Evolutionary conservation across 2,888 invertebrate genomes (phyloP).

Genomic region (Flexamia atlantica): DNA sequence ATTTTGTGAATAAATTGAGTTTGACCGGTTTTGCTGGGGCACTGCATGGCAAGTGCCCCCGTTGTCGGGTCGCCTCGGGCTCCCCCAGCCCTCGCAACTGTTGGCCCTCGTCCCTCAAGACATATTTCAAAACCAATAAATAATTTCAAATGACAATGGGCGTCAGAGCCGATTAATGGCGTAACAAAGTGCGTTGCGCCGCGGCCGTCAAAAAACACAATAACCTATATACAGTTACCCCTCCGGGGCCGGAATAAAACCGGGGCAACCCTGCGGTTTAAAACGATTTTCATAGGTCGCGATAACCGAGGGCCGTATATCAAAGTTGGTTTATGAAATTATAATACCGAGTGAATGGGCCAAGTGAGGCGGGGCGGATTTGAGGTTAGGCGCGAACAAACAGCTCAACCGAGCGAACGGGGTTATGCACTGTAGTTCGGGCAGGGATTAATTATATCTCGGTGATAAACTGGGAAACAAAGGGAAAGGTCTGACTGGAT

Average conservation of each 20-base stretch:
- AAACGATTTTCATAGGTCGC: conserved; percentile 54
- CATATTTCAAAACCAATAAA: conserved; percentile 50
- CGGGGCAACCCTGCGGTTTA: conserved; percentile 4
- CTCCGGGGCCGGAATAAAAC: background rate
- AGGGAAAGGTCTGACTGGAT: background rate
- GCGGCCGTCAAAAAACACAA: conserved; percentile 37
- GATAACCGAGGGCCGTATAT: conserved; percentile 39
- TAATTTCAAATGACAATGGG: conserved; percentile 32
- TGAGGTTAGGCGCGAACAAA: conserved; percentile 48
- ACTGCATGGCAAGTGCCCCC: too few relatives aligned
- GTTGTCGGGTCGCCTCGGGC: too few relatives aligned
- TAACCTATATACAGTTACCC: conserved; percentile 50
- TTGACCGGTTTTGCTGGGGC: too few relatives aligned
- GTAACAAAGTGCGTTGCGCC: conserved; percentile 38
- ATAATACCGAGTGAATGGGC: conserved; percentile 20
- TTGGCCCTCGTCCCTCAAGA: conserved; percentile 40
- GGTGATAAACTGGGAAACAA: conserved; percentile 7
- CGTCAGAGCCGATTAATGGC: conserved; percentile 41
- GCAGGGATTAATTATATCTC: background rate
- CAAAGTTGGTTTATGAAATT: conserved; percentile 45
- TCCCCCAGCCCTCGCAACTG: conserved; percentile 12
- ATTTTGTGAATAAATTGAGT: too few relatives aligned
- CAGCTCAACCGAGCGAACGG: conserved; percentile 18
- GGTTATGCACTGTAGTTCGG: background rate
- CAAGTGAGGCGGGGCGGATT: conserved; percentile 37